A percentile compares a stretch with the other conserved stretches of the same genome.
phyloP scores from a whole-genome alignment of 2,888 invertebrate genomes.

The Lycocerus yunnanus region DNA sequence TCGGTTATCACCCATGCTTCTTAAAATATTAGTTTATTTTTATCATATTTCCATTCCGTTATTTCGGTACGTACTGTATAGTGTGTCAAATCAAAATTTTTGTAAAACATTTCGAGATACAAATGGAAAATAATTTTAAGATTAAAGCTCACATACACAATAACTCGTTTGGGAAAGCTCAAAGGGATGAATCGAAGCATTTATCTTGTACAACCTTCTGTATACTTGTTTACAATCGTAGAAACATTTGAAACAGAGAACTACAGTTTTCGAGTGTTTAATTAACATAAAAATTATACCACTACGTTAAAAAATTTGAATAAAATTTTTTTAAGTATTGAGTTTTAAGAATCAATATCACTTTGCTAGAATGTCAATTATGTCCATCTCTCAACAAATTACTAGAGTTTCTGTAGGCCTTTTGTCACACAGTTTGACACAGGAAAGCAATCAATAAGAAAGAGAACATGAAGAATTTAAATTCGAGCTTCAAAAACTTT shows the following conservation, averaged over 20 bases:
- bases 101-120: neutral
- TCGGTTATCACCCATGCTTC: neutral
- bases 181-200: neutral
- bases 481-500: conserved; percentile 3
- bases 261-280: neutral
- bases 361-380: conserved; percentile 18
- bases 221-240: neutral
- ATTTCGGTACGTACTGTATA: neutral
- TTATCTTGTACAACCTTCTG: neutral
- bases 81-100: neutral
- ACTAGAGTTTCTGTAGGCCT: conserved; percentile 11
- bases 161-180: neutral
- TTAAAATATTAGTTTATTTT: neutral
- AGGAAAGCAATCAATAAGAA: conserved; percentile 6
- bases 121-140: neutral
- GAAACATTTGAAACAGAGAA: neutral
- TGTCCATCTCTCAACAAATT: conserved; percentile 16
- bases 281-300: neutral
- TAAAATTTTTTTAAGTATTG: neutral
- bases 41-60: neutral
- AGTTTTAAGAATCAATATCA: conserved; percentile 18
- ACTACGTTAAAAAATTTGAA: neutral
- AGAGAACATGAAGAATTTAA: neutral
- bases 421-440: conserved; percentile 6
- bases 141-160: neutral